Evolutionary conservation across 2,888 invertebrate species (phyloP), one percentile per base, ranked within the genome.

Genomic region (Thymelicus lineola): DNA sequence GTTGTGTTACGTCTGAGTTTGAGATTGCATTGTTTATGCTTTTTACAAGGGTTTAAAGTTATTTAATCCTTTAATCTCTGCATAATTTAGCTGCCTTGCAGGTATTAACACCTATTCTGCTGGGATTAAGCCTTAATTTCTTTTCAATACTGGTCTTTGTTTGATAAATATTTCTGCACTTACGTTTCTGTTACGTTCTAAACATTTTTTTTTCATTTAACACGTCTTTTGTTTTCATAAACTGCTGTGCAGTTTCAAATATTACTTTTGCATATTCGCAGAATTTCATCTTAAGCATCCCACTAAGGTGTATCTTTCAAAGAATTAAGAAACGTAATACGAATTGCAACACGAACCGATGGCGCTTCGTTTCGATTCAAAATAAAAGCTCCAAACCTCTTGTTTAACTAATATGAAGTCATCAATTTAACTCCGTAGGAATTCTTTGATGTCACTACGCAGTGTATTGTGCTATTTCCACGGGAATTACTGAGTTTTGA

Each of bases 391-490:
- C 72, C 64, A 65, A 62, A 70, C 77, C 75, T 74, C 76, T 72
- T 76, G 74, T 79, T 75, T 76, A 79, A 84, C 80, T 80, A 81
- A 83, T 83, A 79, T 82, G 79, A 78, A 72, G 75, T 73, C 83
- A 84, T 87, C 82, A 82, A 85, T 89, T 80, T 75, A 77, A 80
- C 76, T 74, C 76, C 78, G 63, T 73, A 72, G 71, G 72, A 73
- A 77, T 75, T 77, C 87, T 89, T 88, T 88, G 88, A 89, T 81
- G 84, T 86, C 77, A 80, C 78, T 70, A 64, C 64, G 64, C 35
- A 58, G 70, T 59, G 64, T 70, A 70, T 70, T 59, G 70, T 64
- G 70, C 70, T 70, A 70, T 70, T 64, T 64, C 69, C 69, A 62
- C 55, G 69, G 63, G 66, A 69, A 72, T 58, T 70, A 70, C 55